Percentiles rank a stretch among this genome's conserved stretches.
Evolutionary conservation across 2,888 invertebrate species (phyloP).

Genomic region (Drosophila neoperkinsi): DNA sequence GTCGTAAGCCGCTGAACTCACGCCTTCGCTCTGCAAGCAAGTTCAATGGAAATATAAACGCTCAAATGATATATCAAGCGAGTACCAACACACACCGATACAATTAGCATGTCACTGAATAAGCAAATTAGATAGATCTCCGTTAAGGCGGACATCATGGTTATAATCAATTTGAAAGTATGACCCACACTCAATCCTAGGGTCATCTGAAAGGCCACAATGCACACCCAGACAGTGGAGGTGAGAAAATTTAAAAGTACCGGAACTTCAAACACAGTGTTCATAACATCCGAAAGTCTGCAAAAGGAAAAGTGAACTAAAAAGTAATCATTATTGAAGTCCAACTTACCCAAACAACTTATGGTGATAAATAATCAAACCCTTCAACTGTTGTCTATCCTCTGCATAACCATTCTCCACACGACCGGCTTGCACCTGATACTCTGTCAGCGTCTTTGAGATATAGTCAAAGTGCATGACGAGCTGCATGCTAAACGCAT

Average conservation of each 20-base stretch:
- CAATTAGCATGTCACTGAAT: constrained; percentile 39
- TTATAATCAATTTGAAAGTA: constrained; percentile 60
- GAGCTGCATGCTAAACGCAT: constrained; percentile 66
- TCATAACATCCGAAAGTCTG: constrained; percentile 53
- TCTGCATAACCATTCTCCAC: background rate
- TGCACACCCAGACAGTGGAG: constrained; percentile 66
- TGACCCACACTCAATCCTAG: constrained; percentile 52
- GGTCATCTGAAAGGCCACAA: constrained; percentile 63
- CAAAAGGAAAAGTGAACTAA: background rate
- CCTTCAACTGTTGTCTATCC: constrained; percentile 17
- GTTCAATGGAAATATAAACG: background rate
- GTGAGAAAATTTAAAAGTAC: constrained; percentile 70
- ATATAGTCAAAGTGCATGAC: constrained; percentile 78
- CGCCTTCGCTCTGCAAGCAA: constrained; percentile 54
- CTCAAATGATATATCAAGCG: background rate
- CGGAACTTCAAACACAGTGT: constrained; percentile 64
- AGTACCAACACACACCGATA: constrained; percentile 16
- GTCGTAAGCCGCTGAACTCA: constrained; percentile 58
- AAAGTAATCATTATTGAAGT: fast-evolving
- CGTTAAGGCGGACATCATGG: constrained; percentile 47
- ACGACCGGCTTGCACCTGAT: background rate
- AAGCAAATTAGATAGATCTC: constrained; percentile 50
- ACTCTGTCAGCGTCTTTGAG: constrained; percentile 19
- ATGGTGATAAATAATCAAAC: constrained; percentile 44
- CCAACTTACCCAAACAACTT: constrained; percentile 33